Evolutionary conservation across 2,888 invertebrate species (phyloP).

Genomic region (Patella ulyssiponensis): DNA sequence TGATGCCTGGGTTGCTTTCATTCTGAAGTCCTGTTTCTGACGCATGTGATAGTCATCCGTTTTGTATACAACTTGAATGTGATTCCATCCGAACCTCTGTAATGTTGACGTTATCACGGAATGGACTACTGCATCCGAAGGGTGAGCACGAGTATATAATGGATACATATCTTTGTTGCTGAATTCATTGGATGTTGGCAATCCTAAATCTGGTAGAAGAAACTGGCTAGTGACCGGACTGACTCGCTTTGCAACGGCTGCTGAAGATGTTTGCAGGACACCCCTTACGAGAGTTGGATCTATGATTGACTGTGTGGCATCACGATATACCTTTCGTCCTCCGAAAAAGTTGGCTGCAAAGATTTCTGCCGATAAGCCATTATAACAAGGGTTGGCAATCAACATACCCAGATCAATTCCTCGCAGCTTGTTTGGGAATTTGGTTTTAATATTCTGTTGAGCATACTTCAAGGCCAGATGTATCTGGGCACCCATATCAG

Average conservation of each 20-base stretch:
- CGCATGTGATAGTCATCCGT: conserved; percentile 44
- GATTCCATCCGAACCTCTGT: conserved; percentile 68
- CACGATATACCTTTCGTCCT: conserved; percentile 44
- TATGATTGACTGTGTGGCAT: conserved; percentile 43
- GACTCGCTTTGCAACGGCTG: neutral
- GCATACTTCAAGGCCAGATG: conserved; percentile 62
- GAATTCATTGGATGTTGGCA: conserved; percentile 46
- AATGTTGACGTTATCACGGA: conserved; percentile 66
- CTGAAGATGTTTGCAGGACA: conserved; percentile 46
- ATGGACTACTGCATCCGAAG: conserved; percentile 50
- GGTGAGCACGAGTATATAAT: conserved; percentile 55
- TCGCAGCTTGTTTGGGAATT: conserved; percentile 38
- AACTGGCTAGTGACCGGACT: neutral
- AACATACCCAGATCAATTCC: conserved; percentile 56
- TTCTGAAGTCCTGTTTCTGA: conserved; percentile 35
- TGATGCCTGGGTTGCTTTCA: conserved; percentile 29
- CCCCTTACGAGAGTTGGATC: conserved; percentile 51
- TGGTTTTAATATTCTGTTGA: conserved; percentile 34
- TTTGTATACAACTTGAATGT: conserved; percentile 68
- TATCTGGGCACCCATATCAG: conserved; percentile 40
- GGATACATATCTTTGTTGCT: conserved; percentile 43
- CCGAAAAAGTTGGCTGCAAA: conserved; percentile 54
- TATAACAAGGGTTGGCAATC: conserved; percentile 56
- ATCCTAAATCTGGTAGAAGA: conserved; percentile 73
- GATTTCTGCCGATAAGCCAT: conserved; percentile 43